Conservation (phyloP, 2,888 invertebrate species). For the Philereme transversata region DNA sequence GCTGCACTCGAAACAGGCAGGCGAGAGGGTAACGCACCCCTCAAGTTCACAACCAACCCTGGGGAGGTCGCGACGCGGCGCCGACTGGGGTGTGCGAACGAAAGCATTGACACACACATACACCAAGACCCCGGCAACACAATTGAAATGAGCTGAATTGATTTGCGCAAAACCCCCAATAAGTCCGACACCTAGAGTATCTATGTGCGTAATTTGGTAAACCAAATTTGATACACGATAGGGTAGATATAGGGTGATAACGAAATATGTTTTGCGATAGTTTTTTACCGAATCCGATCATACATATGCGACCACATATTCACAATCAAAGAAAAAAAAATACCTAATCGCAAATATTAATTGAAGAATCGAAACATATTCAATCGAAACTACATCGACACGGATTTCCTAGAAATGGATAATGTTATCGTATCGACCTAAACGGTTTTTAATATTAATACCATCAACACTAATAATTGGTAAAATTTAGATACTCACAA, state of each 20-base stretch:
- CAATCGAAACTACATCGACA: not conserved
- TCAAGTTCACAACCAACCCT: slow-evolving; percentile 75
- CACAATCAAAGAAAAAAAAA: not conserved
- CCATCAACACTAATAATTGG: slow-evolving; percentile 44
- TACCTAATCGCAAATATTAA: slow-evolving; percentile 20
- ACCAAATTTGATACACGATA: slow-evolving; percentile 30
- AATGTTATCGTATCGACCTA: slow-evolving; percentile 16
- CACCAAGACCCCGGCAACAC: slow-evolving; percentile 45
- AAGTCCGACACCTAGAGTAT: slow-evolving; percentile 21
- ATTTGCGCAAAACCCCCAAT: slow-evolving; percentile 45
- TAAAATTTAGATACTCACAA: slow-evolving; percentile 54
- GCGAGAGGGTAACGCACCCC: slow-evolving; percentile 78
- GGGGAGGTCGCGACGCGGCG: slow-evolving; percentile 60
- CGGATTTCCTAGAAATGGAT: slow-evolving; percentile 26
- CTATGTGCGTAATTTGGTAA: slow-evolving; percentile 27
- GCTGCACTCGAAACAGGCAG: slow-evolving; percentile 42
- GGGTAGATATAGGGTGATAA: slow-evolving; percentile 16
- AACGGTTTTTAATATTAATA: slow-evolving; percentile 26
- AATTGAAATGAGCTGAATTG: slow-evolving; percentile 48
- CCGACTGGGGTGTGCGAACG: slow-evolving; percentile 46
- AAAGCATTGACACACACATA: slow-evolving; percentile 52
- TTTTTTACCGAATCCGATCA: not conserved
- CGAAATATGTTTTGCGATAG: not conserved
- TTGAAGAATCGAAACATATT: slow-evolving; percentile 23
- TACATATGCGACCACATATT: not conserved